phyloP scores from a whole-genome alignment of 2,113 vertebrate genomes.

The Alethe diademata region DNA sequence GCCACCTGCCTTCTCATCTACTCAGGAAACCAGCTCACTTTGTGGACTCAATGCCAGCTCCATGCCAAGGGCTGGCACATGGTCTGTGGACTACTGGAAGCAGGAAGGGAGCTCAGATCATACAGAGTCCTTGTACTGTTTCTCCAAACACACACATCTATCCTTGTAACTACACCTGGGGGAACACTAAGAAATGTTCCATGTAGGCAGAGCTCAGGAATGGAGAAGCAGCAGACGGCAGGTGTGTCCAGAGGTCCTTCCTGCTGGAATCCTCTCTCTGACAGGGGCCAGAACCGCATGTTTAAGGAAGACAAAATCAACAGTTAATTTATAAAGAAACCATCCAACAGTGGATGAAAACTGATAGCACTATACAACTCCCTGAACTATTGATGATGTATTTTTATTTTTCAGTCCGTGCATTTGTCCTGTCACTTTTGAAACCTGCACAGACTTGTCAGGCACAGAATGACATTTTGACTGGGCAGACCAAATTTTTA shows the following conservation, averaged over 20 bases:
- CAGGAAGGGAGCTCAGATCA: background rate
- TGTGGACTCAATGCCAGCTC: background rate
- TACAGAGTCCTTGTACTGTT: background rate
- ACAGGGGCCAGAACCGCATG: background rate
- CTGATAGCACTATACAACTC: background rate
- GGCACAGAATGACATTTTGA: background rate
- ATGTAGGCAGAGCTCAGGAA: background rate
- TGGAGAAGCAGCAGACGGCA: background rate
- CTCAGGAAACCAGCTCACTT: background rate
- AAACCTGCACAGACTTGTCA: background rate
- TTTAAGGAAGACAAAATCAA: background rate
- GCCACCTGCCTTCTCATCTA: background rate
- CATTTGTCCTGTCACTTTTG: background rate
- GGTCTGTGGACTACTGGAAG: background rate
- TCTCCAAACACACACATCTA: background rate
- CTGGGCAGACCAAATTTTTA: background rate
- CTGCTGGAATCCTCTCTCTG: background rate
- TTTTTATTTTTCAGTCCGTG: background rate
- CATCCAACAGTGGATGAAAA: background rate
- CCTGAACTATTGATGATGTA: fast-evolving
- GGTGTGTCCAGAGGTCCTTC: background rate
- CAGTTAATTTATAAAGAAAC: background rate
- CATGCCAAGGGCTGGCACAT: background rate
- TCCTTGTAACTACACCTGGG: background rate
- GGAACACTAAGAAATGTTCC: background rate